Evolutionary conservation across 2,888 invertebrate genomes (phyloP), one percentile per base, ranked within the genome.

Genomic region (Acleris sparsana): DNA sequence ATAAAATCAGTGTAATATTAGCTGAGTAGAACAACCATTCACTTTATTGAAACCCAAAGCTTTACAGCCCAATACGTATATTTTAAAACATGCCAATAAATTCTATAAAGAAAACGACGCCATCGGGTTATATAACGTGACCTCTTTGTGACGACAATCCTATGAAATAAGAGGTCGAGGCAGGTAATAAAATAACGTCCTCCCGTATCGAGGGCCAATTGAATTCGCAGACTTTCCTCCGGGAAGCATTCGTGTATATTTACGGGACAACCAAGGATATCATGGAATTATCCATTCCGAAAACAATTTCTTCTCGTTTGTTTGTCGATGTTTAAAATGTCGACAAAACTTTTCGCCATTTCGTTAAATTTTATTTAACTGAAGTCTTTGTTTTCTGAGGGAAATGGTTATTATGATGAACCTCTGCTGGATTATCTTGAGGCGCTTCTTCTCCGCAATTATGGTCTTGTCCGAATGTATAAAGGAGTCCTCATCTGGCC

Each of bases 121-220:
- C 53, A 49, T 60, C 53, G 43, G 55, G 29, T 65, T 65, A 51
- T 61, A 56, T 61, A 65, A 56, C 60, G 46, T 33, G 56, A 55
- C 59, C 53, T 56, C 59, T 61, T 56, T 65, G 61, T 56, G 51
- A 52, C 39, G 18, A 62, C 49, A 56, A 61, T 64, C 60, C 65
- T 56, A 56, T 65, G 61, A 65, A 65, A 65, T 61, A 65, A 65
- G 65, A 65, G 65, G 65, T 56, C 65, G 65, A 56, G n/a, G 61
- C 60, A 65, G 65, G 61, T 65, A 65, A 65, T 65, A 65, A 65
- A 65, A 65, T 65, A 61, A 65, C 55, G 56, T 61, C 61, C 53
- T 44, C 65, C 43, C 61, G 61, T 61, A 65, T 65, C 51, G 61
- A 61, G 56, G 51, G 56, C 52, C 55, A 61, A 65, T 65, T 65